A percentile compares a stretch with the other conserved stretches of the same genome.
phyloP scores from a whole-genome alignment of 2,797 vertebrate genomes.

The Huso huso region DNA sequence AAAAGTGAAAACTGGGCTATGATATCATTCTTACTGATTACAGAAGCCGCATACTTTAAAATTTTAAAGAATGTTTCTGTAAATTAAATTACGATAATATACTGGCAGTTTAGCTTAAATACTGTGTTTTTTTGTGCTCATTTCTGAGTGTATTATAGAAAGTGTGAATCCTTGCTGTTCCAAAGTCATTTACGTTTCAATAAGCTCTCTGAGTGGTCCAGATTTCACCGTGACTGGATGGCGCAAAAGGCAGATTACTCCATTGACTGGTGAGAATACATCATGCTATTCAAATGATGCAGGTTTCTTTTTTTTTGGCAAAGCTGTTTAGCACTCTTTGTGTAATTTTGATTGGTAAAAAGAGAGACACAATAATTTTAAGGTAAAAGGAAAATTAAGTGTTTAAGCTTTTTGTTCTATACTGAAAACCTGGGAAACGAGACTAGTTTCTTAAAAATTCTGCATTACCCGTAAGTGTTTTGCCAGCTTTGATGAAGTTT shows the following conservation, averaged over 20 bases:
- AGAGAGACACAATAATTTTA: neutral
- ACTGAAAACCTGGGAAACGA: too few relatives aligned
- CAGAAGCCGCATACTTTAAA: too few relatives aligned
- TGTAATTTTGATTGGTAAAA: neutral
- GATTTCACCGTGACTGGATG: neutral
- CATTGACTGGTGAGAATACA: neutral
- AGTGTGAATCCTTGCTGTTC: neutral
- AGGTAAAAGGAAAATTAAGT: too few relatives aligned
- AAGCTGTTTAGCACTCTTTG: neutral
- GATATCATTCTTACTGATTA: too few relatives aligned
- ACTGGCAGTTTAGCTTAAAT: too few relatives aligned
- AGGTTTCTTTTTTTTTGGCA: neutral
- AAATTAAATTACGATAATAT: too few relatives aligned
- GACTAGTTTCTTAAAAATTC: too few relatives aligned
- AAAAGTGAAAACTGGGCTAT: too few relatives aligned
- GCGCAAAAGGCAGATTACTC: slow-evolving; percentile 7
- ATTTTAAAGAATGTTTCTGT: too few relatives aligned
- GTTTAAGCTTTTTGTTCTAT: too few relatives aligned
- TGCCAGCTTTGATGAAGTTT: too few relatives aligned
- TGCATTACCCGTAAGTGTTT: too few relatives aligned
- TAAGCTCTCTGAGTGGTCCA: neutral
- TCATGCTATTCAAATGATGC: slow-evolving; percentile 6
- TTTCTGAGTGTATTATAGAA: neutral
- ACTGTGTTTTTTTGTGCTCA: neutral
- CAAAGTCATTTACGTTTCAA: neutral